phyloP scores from a whole-genome alignment of 2,113 vertebrate genomes.

The Pardalotus punctatus region DNA sequence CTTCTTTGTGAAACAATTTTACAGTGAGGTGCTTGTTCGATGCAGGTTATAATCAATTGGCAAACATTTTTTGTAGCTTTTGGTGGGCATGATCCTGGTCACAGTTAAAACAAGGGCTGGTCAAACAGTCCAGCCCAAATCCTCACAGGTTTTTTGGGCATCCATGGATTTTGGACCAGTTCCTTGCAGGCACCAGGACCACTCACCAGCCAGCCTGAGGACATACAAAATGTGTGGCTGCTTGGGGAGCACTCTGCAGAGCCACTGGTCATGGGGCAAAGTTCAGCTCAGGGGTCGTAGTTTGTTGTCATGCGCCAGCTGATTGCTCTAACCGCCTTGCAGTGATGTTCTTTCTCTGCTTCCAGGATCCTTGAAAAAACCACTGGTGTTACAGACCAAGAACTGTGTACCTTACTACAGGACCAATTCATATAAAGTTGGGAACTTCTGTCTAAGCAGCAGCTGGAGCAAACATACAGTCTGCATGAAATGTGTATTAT shows the following conservation, averaged over 20 bases:
- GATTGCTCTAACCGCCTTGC: not conserved
- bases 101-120: not conserved
- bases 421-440: not conserved
- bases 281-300: not conserved
- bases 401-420: constrained; percentile 45
- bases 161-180: not conserved
- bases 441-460: not conserved
- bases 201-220: not conserved
- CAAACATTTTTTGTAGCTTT: constrained; percentile 47
- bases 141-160: not conserved
- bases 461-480: constrained; percentile 32
- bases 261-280: not conserved
- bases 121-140: not conserved
- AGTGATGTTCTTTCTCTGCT: constrained; percentile 53
- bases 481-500: constrained; percentile 64
- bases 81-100: not conserved
- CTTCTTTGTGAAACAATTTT: not conserved
- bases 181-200: not conserved
- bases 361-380: constrained; percentile 60
- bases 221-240: not conserved
- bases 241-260: not conserved
- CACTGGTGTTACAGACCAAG: constrained; percentile 63
- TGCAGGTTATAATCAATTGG: constrained; percentile 75
- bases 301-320: not conserved
- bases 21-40: not conserved